These are phyloP conservation scores for Uria lomvia DNA, from an alignment of 2,113 vertebrate genomes.

Conservation along the genomic window DNA sequence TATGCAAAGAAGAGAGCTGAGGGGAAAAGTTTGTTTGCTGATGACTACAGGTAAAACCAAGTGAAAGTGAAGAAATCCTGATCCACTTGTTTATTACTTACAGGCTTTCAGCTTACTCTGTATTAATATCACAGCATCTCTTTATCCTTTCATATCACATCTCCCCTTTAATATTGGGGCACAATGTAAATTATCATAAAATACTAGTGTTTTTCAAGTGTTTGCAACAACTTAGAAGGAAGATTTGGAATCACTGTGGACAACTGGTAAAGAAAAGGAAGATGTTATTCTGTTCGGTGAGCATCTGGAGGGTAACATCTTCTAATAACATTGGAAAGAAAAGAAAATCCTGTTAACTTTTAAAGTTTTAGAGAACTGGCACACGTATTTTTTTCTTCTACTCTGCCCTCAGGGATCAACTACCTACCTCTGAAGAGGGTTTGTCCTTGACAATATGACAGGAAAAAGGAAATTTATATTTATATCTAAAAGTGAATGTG, in stretches of 20 bases:
- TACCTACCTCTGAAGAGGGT: background rate
- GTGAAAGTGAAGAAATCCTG: background rate
- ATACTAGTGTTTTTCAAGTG: background rate
- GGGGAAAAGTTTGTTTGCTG: background rate
- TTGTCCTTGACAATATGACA: background rate
- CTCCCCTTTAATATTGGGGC: background rate
- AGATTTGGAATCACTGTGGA: background rate
- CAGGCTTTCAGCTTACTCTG: background rate
- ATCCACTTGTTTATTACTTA: background rate
- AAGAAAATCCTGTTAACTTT: background rate
- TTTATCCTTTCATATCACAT: background rate
- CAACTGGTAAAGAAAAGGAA: background rate
- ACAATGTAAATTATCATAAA: background rate
- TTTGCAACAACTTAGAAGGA: background rate
- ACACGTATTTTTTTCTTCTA: background rate
- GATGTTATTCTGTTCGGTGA: background rate
- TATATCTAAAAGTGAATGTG: background rate
- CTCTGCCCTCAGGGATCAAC: background rate
- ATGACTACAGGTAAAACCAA: background rate
- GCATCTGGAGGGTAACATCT: background rate
- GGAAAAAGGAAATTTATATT: background rate
- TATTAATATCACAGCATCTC: background rate
- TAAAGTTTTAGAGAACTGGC: background rate
- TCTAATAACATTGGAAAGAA: background rate
- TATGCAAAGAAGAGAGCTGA: background rate